These are phyloP conservation scores for Drosophila sproati DNA, from an alignment of 1,140 invertebrate species.

Conservation along the genomic window DNA sequence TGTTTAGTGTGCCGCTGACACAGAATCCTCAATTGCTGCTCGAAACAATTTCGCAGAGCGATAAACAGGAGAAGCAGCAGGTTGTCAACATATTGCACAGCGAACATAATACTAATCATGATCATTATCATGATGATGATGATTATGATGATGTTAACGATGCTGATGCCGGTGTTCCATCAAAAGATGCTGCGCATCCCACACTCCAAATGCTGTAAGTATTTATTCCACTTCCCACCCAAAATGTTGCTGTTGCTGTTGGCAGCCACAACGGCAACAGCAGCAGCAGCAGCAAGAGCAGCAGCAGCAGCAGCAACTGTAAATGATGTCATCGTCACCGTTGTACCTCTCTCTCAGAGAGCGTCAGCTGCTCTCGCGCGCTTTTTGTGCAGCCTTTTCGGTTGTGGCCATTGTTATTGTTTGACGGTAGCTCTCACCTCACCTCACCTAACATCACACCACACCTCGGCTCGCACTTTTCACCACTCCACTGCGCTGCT, in stretches of 20 bases:
- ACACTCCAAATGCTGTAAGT: conserved; percentile 67
- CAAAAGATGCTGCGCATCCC: conserved; percentile 28
- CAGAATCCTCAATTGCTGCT: conserved; percentile 51
- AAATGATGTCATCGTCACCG: conserved; percentile 42
- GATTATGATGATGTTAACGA: not conserved
- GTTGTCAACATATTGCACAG: conserved; percentile 45
- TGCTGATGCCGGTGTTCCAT: conserved; percentile 3
- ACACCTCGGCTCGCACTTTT: not conserved
- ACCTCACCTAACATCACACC: not conserved
- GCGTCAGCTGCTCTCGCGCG: conserved; percentile 35
- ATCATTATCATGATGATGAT: not conserved
- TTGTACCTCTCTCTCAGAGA: conserved; percentile 1
- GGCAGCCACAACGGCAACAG: not conserved
- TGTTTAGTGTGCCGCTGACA: conserved; percentile 36
- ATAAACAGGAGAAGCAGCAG: conserved; percentile 9
- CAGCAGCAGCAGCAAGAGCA: not conserved
- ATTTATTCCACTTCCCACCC: conserved; percentile 1
- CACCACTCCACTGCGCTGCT: not conserved
- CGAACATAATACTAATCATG: not conserved
- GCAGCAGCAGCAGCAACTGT: conserved; percentile 1
- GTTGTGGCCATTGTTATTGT: conserved; percentile 16
- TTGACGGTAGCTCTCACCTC: conserved; percentile 1
- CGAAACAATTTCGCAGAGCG: conserved; percentile 53
- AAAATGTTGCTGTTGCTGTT: not conserved
- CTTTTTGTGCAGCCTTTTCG: not conserved